A percentile compares a stretch with the other conserved stretches of the same genome.
phyloP scores from a whole-genome alignment of 2,888 invertebrate genomes.

The Agrochola macilenta region DNA sequence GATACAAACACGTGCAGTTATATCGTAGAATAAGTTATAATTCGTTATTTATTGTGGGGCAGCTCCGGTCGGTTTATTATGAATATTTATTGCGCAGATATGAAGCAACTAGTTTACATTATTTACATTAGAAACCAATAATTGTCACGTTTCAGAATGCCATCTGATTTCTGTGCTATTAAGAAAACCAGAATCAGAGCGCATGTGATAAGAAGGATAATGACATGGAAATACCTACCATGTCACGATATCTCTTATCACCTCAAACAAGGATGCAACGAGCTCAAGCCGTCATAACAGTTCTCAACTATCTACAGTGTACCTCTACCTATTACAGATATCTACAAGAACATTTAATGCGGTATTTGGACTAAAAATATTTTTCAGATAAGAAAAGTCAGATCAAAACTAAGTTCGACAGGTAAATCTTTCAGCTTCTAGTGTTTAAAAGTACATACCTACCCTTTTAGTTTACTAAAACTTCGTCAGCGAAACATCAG shows the following conservation, averaged over 20 bases:
- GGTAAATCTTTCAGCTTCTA: constrained; percentile 15
- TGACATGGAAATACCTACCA: not conserved
- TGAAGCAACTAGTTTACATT: constrained; percentile 51
- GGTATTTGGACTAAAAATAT: not conserved
- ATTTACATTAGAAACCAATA: constrained; percentile 37
- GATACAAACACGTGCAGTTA: constrained; percentile 56
- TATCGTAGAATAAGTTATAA: constrained; percentile 56
- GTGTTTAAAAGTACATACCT: constrained; percentile 30
- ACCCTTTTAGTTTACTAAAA: constrained; percentile 32
- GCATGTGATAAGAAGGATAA: not conserved
- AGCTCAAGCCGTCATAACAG: not conserved
- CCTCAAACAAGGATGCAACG: no score
- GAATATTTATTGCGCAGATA: constrained; percentile 51
- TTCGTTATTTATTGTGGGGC: constrained; percentile 44
- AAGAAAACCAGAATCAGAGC: not conserved
- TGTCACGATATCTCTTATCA: no score
- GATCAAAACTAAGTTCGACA: not conserved
- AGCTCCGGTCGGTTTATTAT: constrained; percentile 35
- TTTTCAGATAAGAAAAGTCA: not conserved
- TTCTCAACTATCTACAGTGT: not conserved
- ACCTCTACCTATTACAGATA: no score
- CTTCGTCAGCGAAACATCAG: constrained; percentile 65
- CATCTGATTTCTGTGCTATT: constrained; percentile 26
- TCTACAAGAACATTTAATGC: not conserved
- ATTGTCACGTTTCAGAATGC: constrained; percentile 22